Evolutionary conservation across 2,797 vertebrate genomes (phyloP).

Genomic region (Lacerta agilis): DNA sequence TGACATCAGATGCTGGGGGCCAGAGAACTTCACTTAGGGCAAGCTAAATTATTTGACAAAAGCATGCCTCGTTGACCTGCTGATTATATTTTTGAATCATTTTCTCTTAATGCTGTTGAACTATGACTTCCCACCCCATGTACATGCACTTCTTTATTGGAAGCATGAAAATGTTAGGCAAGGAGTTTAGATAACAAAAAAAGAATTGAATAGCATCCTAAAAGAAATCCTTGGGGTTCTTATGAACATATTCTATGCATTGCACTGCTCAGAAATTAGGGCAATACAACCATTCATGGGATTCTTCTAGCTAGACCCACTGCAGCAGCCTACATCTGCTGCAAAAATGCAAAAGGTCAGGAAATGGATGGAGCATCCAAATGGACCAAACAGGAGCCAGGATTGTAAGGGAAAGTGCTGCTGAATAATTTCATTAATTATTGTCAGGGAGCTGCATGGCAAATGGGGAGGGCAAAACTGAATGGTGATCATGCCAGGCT

Average conservation of each 20-base stretch:
- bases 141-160: not conserved
- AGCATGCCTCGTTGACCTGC: conserved; percentile 8
- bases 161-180: not conserved
- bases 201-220: not conserved
- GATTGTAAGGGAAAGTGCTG: not conserved
- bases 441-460: not conserved
- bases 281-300: not conserved
- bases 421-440: not conserved
- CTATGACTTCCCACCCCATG: not conserved
- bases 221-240: not conserved
- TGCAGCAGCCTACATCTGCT: not conserved
- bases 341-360: not conserved
- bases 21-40: fast-evolving
- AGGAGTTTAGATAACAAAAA: not conserved
- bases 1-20: conserved; percentile 1
- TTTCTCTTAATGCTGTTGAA: conserved; percentile 27
- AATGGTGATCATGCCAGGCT: not conserved
- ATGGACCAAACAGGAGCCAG: not conserved
- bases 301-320: not conserved
- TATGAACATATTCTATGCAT: not conserved
- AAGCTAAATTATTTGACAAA: not conserved
- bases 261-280: not conserved
- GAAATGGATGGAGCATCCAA: not conserved
- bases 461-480: not conserved
- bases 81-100: conserved; percentile 5